phyloP scores from a whole-genome alignment of 2,113 vertebrate genomes.

The Hipposideros armiger region DNA sequence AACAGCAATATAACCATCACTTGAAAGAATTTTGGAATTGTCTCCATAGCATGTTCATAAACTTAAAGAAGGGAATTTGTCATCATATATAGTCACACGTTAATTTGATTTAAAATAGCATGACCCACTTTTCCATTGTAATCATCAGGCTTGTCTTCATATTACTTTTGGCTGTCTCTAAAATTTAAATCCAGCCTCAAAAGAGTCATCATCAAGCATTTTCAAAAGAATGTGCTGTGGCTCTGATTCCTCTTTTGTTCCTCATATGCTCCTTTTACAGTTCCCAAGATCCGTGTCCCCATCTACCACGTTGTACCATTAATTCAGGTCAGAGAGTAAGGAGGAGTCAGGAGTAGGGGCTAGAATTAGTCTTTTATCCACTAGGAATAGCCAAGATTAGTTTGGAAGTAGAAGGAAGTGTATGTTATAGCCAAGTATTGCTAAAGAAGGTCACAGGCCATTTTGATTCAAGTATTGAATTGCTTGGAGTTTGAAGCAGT shows the following conservation, averaged over 20 bases:
- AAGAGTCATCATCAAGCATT: background rate
- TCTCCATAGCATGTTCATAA: slow-evolving; percentile 20
- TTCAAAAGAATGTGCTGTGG: background rate
- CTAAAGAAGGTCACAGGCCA: background rate
- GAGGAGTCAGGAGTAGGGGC: background rate
- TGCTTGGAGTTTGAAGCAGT: background rate
- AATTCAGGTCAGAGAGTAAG: background rate
- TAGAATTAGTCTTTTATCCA: background rate
- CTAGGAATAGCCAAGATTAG: background rate
- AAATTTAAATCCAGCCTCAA: slow-evolving; percentile 31
- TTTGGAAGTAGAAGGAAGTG: background rate
- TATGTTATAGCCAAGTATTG: background rate
- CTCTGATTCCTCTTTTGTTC: slow-evolving; percentile 1
- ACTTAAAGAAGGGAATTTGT: background rate
- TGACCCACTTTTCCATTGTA: background rate
- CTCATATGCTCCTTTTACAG: background rate
- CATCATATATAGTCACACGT: background rate
- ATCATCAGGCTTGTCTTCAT: slow-evolving; percentile 12
- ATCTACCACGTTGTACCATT: background rate
- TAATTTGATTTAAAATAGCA: slow-evolving; percentile 2
- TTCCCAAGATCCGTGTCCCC: background rate
- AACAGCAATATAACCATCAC: background rate
- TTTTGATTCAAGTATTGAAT: slow-evolving; percentile 3
- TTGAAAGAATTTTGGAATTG: slow-evolving; percentile 57
- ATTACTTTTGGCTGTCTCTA: slow-evolving; percentile 41